These are phyloP conservation scores for Calyptomena viridis DNA, from an alignment of 2,113 vertebrate species.

Conservation along the genomic window DNA sequence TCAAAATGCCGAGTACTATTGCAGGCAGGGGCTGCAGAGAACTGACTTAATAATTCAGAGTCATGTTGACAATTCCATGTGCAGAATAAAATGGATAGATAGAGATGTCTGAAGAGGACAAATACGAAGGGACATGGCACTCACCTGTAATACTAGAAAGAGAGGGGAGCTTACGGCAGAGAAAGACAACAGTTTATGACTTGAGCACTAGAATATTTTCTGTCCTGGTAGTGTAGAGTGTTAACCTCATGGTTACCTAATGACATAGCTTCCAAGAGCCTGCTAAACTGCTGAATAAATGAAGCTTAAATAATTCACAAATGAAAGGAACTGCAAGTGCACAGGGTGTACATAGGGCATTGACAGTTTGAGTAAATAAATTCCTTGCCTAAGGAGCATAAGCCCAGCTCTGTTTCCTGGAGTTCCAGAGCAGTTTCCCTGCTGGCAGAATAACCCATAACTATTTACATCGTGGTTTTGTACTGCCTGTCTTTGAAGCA, in stretches of 20 bases:
- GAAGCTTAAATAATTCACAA: neutral
- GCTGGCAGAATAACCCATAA: neutral
- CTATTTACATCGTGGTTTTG: neutral
- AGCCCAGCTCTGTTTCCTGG: neutral
- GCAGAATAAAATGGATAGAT: neutral
- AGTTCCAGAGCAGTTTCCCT: neutral
- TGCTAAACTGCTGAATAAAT: neutral
- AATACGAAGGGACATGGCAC: neutral
- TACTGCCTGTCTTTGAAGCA: neutral
- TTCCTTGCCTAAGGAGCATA: neutral
- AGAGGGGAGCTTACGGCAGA: neutral
- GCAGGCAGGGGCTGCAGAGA: neutral
- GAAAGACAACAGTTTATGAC: neutral
- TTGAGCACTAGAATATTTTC: neutral
- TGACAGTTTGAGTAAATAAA: neutral
- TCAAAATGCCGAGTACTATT: neutral
- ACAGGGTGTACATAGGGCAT: neutral
- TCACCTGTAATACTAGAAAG: neutral
- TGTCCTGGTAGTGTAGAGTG: neutral
- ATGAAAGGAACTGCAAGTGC: neutral
- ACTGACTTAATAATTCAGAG: neutral
- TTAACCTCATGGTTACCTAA: neutral
- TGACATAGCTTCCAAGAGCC: neutral
- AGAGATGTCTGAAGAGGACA: neutral
- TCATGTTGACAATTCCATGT: neutral